Conservation (phyloP, 2,888 invertebrate species). For the Tetheella fluctuosa region DNA sequence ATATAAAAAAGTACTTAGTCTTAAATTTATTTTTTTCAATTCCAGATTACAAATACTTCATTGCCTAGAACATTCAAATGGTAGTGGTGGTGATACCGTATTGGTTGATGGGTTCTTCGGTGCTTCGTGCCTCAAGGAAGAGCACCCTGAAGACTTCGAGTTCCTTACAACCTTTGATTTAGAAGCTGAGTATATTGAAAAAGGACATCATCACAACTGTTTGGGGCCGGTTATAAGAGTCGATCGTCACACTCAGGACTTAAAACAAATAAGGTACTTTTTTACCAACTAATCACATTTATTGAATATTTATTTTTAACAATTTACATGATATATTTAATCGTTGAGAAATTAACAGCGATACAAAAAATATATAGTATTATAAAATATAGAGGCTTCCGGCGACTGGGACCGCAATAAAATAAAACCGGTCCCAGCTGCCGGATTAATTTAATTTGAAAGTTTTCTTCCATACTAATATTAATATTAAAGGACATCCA, state of each 20-base stretch:
- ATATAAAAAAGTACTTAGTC: neutral
- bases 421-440: no score
- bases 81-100: conserved; percentile 88
- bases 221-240: conserved; percentile 85
- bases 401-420: no score
- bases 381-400: no score
- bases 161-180: conserved; percentile 83
- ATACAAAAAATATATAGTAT: no score
- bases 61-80: conserved; percentile 75
- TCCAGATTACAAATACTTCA: conserved; percentile 75
- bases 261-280: conserved; percentile 85
- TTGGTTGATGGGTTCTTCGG: conserved; percentile 90
- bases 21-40: conserved; percentile 16
- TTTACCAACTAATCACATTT: no score
- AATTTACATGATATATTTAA: no score
- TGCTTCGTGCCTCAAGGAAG: conserved; percentile 80
- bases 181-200: conserved; percentile 87
- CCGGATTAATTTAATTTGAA: no score
- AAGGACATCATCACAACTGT: conserved; percentile 83
- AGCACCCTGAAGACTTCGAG: conserved; percentile 83
- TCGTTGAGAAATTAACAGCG: no score
- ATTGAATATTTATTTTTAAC: no score
- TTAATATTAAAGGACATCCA: no score
- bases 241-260: conserved; percentile 79
- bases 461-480: no score